A percentile compares a stretch with the other conserved stretches of the same genome.
Conservation (phyloP, 2,113 vertebrate species). For the Bambusicola thoracicus region DNA sequence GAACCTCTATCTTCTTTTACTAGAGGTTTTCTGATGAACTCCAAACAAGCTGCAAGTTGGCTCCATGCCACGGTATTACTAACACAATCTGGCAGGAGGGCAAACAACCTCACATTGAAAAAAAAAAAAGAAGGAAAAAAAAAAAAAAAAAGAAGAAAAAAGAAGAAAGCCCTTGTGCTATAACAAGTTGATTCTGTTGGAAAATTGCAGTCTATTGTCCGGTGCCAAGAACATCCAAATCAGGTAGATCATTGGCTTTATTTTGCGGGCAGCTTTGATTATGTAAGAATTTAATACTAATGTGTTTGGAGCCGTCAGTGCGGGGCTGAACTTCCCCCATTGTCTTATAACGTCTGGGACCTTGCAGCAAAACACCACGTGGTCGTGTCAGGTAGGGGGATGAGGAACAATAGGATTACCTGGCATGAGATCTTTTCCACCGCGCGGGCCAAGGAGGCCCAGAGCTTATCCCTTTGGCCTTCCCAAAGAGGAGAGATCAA, state of each 20-base stretch:
- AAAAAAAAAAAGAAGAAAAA: neutral
- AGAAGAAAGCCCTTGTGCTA: neutral
- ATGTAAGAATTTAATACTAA: slow-evolving; percentile 45
- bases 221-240: slow-evolving; percentile 48
- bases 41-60: slow-evolving; percentile 50
- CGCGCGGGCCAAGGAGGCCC: neutral
- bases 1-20: slow-evolving; percentile 58
- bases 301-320: slow-evolving; percentile 13
- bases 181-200: slow-evolving; percentile 14
- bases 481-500: slow-evolving; percentile 11
- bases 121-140: neutral
- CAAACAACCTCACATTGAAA: neutral
- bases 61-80: slow-evolving; percentile 38
- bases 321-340: neutral
- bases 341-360: neutral
- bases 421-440: slow-evolving; percentile 38
- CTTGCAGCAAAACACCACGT: neutral
- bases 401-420: slow-evolving; percentile 42
- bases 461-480: slow-evolving; percentile 38
- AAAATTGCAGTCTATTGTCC: slow-evolving; percentile 3
- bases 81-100: slow-evolving; percentile 62
- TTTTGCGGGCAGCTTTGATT: slow-evolving; percentile 22
- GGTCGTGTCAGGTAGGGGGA: neutral
- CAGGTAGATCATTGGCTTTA: slow-evolving; percentile 60
- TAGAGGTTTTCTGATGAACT: slow-evolving; percentile 54